These are phyloP conservation scores for Lagopus muta DNA, from an alignment of 2,113 vertebrate genomes.

Conservation along the genomic window DNA sequence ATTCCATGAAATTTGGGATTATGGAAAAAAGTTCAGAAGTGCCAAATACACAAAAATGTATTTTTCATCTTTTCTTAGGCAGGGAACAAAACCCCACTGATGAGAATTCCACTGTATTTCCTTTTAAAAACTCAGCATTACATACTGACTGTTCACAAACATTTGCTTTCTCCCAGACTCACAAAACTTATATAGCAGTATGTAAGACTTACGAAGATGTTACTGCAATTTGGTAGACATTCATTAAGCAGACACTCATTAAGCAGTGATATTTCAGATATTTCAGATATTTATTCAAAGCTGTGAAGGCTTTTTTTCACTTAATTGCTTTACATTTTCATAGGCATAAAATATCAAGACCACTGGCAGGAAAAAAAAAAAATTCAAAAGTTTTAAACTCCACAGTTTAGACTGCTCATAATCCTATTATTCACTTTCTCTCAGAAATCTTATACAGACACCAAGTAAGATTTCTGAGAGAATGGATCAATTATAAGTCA, in stretches of 20 bases:
- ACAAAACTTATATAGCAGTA: not conserved
- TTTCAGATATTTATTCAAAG: not conserved
- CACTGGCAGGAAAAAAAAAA: rapidly evolving
- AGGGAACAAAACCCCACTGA: not conserved
- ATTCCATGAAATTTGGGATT: not conserved
- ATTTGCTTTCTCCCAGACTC: not conserved
- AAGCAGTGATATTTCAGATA: not conserved
- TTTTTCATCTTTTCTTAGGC: not conserved
- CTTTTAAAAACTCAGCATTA: not conserved
- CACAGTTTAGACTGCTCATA: not conserved
- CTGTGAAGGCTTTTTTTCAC: not conserved
- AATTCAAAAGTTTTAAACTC: not conserved
- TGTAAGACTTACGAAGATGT: not conserved
- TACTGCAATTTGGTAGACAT: not conserved
- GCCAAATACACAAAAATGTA: not conserved
- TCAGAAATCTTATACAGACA: not conserved
- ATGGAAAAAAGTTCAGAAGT: not conserved
- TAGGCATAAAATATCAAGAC: not conserved
- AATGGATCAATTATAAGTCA: not conserved
- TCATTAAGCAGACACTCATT: not conserved
- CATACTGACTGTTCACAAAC: not conserved
- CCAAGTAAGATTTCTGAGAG: not conserved
- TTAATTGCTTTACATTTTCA: not conserved
- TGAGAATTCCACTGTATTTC: not conserved
- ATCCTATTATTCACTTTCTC: not conserved